These are phyloP conservation scores for Heliangelus exortis DNA, from an alignment of 2,797 vertebrate genomes.

Conservation along the genomic window DNA sequence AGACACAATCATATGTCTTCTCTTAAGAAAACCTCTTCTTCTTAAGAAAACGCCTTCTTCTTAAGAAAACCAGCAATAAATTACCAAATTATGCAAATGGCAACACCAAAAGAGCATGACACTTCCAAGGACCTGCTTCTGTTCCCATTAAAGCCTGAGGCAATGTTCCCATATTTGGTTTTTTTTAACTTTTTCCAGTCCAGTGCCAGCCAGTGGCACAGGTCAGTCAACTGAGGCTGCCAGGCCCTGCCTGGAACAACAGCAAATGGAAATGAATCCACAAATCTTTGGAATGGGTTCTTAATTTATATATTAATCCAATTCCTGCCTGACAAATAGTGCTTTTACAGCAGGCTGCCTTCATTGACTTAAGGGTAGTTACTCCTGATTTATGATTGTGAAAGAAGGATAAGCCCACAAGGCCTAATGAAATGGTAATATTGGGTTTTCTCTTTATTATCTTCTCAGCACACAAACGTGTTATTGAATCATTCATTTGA, in stretches of 20 bases:
- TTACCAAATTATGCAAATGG: not conserved
- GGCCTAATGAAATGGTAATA: slow-evolving; percentile 21
- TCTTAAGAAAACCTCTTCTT: not conserved
- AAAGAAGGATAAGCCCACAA: not conserved
- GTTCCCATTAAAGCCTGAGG: not conserved
- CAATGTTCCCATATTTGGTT: not conserved
- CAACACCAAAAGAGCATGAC: not conserved
- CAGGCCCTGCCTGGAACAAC: slow-evolving; percentile 12
- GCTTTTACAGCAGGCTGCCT: not conserved
- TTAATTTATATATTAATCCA: slow-evolving; percentile 18
- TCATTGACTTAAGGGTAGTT: slow-evolving; percentile 26
- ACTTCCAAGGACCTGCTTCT: not conserved
- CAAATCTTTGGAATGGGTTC: slow-evolving; percentile 3
- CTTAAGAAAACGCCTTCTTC: not conserved
- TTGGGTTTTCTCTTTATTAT: slow-evolving; percentile 2
- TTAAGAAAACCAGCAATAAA: not conserved
- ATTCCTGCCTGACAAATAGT: slow-evolving; percentile 6
- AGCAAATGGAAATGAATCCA: slow-evolving; percentile 51
- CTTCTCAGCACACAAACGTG: not conserved
- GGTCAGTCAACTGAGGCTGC: not conserved
- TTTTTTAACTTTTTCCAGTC: not conserved
- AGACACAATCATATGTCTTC: not conserved
- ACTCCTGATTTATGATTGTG: slow-evolving; percentile 25
- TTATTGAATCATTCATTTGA: slow-evolving; percentile 13
- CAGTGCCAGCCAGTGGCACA: not conserved